phyloP scores from a whole-genome alignment of 2,113 vertebrate species.

The Lota lota region DNA sequence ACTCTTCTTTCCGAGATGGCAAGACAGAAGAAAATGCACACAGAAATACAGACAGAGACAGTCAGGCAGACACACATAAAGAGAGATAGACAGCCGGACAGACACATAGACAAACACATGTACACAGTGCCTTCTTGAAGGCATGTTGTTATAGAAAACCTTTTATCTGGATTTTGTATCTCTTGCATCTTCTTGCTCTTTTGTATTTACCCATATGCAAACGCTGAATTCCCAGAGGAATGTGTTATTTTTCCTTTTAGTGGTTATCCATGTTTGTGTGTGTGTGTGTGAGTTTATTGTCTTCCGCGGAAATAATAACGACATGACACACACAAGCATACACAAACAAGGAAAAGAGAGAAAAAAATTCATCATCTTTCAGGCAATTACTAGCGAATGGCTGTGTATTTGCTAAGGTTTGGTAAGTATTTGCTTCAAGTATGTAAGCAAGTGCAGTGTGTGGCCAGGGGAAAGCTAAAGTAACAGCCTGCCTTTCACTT shows the following conservation, averaged over 20 bases:
- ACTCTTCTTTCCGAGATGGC: no score
- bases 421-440: no score
- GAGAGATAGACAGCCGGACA: not conserved
- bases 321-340: not conserved
- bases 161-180: slow-evolving; percentile 63
- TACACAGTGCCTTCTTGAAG: not conserved
- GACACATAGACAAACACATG: not conserved
- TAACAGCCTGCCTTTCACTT: no score
- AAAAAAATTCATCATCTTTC: no score
- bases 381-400: no score
- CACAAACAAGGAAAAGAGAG: not conserved
- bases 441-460: no score
- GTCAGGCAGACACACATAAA: not conserved
- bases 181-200: slow-evolving; percentile 53
- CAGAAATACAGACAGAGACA: not conserved
- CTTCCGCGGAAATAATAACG: not conserved
- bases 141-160: slow-evolving; percentile 30
- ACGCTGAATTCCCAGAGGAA: no score
- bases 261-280: not conserved
- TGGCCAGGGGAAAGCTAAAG: no score
- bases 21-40: not conserved
- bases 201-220: not conserved
- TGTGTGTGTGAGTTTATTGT: slow-evolving; percentile 11
- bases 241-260: not conserved
- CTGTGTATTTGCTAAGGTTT: no score